Conservation (phyloP, 1,140 invertebrate species). For the Zaprionus tsacasi region DNA sequence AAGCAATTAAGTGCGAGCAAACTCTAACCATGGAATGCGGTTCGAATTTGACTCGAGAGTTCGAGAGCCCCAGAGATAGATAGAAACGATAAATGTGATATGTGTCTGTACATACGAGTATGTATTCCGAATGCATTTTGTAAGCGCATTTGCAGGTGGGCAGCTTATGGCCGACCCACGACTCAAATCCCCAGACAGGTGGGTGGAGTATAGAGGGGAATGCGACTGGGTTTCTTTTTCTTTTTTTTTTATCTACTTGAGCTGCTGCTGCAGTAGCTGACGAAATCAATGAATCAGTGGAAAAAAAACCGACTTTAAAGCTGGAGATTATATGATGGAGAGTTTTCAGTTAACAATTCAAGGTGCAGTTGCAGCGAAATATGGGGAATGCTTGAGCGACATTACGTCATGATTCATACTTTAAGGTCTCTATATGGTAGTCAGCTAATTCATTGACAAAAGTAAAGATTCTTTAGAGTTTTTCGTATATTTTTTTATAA, state of each 20-base stretch:
- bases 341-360: conserved; percentile 19
- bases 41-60: conserved; percentile 43
- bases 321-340: conserved; percentile 39
- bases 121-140: conserved; percentile 17
- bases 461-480: no score
- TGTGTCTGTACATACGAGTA: not conserved
- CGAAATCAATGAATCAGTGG: conserved; percentile 61
- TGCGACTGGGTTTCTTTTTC: not conserved
- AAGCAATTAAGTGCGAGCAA: conserved; percentile 62
- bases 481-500: not conserved
- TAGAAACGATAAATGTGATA: conserved; percentile 57
- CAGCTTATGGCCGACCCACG: conserved; percentile 23
- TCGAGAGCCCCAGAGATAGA: not conserved
- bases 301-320: conserved; percentile 28
- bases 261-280: conserved; percentile 28
- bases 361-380: conserved; percentile 8
- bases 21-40: conserved; percentile 60
- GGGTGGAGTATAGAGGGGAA: conserved; percentile 10
- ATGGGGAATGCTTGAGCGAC: not conserved
- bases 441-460: not conserved
- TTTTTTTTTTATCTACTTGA: not conserved
- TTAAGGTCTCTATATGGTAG: not conserved
- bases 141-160: conserved; percentile 41
- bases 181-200: conserved; percentile 18
- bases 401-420: not conserved